Evolutionary conservation across 2,888 invertebrate species (phyloP).

Genomic region (Eupithecia abbreviata): DNA sequence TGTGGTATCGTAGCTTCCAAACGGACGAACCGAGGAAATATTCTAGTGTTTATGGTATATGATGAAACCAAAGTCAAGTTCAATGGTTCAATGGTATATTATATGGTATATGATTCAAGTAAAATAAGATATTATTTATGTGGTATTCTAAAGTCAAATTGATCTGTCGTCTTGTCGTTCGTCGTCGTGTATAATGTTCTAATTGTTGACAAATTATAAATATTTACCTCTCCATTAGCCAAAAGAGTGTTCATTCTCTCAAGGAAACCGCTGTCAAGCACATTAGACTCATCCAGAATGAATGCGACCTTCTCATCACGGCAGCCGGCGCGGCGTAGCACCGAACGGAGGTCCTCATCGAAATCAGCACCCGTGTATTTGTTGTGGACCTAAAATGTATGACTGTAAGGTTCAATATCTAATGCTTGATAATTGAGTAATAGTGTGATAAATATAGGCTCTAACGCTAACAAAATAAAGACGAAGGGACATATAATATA

Average conservation of each 20-base stretch:
- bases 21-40: too few species aligned
- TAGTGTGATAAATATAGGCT: not conserved
- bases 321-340: conserved; percentile 93
- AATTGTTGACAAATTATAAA: not conserved
- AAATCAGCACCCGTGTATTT: conserved; percentile 99
- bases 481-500: too few species aligned
- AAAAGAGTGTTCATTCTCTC: conserved; percentile 99
- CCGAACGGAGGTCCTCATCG: conserved; percentile 98
- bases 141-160: not conserved
- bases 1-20: too few species aligned
- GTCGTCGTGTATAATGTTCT: too few species aligned
- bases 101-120: too few species aligned
- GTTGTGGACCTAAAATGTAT: conserved; percentile 91
- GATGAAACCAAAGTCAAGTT: not conserved
- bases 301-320: conserved; percentile 99
- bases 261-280: conserved; percentile 98
- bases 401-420: conserved; percentile 13
- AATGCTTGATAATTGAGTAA: not conserved
- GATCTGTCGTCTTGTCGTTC: too few species aligned
- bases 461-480: not conserved
- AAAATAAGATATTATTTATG: not conserved
- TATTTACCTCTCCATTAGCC: conserved; percentile 95
- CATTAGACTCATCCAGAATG: conserved; percentile 99
- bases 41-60: not conserved
- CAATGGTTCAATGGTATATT: too few species aligned